Evolutionary conservation across 2,113 vertebrate genomes (phyloP).

Genomic region (Solea senegalensis): DNA sequence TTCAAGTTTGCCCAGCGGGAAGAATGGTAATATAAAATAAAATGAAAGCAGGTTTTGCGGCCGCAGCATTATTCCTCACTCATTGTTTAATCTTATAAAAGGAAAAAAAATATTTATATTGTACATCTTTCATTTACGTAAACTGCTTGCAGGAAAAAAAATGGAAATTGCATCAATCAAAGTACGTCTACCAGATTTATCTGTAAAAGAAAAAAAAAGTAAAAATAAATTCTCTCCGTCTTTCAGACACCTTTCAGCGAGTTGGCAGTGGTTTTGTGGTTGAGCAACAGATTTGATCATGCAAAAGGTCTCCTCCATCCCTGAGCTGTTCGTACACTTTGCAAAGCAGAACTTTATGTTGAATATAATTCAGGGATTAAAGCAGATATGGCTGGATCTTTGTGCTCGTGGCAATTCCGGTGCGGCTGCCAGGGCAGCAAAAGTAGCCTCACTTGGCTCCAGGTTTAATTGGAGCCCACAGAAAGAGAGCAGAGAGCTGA

Average conservation of each 20-base stretch:
- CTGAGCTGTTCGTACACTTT: constrained; percentile 31
- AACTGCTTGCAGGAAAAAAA: constrained; percentile 4
- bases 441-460: constrained; percentile 19
- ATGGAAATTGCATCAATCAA: constrained; percentile 20
- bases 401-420: constrained; percentile 37
- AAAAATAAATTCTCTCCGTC: background rate
- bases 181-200: constrained; percentile 10
- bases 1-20: constrained; percentile 25
- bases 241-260: constrained; percentile 1
- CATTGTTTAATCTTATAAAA: background rate
- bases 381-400: constrained; percentile 56
- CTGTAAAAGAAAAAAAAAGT: background rate
- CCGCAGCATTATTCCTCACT: constrained; percentile 45
- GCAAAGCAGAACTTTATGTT: constrained; percentile 48
- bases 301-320: constrained; percentile 12
- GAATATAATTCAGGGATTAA: constrained; percentile 64
- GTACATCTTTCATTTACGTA: background rate
- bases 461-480: constrained; percentile 63
- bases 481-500: constrained; percentile 40
- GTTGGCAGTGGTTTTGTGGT: constrained; percentile 19
- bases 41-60: constrained; percentile 34
- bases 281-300: constrained; percentile 17
- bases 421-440: constrained; percentile 28
- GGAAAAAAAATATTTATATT: background rate
- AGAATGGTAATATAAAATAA: constrained; percentile 14